These are phyloP conservation scores for Meriones psammophilus DNA, from an alignment of 2,797 vertebrate genomes.

Conservation along the genomic window DNA sequence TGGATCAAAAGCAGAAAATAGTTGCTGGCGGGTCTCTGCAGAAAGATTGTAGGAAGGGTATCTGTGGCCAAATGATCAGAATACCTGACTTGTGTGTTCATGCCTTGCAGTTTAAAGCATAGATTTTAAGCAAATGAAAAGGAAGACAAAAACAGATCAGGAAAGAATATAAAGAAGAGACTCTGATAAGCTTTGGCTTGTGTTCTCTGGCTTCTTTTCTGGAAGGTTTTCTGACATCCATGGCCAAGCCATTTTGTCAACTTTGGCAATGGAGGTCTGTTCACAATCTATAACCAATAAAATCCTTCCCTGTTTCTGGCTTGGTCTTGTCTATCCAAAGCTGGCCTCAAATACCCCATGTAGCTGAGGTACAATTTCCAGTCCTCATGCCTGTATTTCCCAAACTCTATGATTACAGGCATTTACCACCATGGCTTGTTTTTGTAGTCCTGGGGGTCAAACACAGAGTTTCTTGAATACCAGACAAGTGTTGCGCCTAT, in stretches of 20 bases:
- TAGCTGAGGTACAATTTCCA: background rate
- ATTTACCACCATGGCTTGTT: too few relatives aligned
- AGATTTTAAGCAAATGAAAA: conserved; percentile 29
- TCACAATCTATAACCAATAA: background rate
- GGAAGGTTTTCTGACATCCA: background rate
- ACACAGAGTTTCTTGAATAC: background rate
- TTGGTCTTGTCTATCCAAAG: background rate
- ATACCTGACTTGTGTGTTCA: background rate
- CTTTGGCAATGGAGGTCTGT: background rate
- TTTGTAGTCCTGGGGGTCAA: background rate
- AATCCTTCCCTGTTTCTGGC: background rate
- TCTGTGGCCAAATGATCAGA: conserved; percentile 40
- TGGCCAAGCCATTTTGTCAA: background rate
- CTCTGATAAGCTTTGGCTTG: conserved; percentile 5
- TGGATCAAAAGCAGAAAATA: conserved; percentile 72
- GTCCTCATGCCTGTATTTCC: background rate
- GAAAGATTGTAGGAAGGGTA: conserved; percentile 11
- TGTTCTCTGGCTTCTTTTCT: background rate
- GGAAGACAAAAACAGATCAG: background rate
- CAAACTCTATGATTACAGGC: background rate
- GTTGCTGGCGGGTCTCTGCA: conserved; percentile 71
- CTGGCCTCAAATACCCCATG: background rate
- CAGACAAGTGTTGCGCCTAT: background rate
- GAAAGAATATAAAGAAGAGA: background rate
- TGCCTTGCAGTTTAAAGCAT: background rate